These are phyloP conservation scores for Connochaetes taurinus DNA, from an alignment of 2,113 vertebrate genomes.

Conservation along the genomic window DNA sequence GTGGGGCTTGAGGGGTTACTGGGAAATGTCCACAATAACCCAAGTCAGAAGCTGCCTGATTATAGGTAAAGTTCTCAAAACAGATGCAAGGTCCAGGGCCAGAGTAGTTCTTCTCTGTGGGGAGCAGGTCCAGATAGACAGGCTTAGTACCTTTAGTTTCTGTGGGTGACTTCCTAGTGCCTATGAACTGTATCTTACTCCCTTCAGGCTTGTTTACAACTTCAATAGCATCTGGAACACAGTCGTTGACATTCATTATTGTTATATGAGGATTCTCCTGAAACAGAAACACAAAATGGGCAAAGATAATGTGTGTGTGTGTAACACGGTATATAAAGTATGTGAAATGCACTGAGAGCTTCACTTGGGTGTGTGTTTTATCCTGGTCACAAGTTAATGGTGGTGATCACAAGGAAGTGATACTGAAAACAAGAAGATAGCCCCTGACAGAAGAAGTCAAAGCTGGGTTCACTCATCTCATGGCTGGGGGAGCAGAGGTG, in stretches of 20 bases:
- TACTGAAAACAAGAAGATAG: neutral
- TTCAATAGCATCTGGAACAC: slow-evolving; percentile 68
- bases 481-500: neutral
- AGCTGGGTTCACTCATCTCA: neutral
- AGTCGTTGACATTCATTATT: slow-evolving; percentile 69
- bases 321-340: too few species aligned
- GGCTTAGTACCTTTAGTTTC: neutral
- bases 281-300: neutral
- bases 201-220: slow-evolving; percentile 52
- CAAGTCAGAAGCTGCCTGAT: neutral
- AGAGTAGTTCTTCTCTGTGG: neutral
- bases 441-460: neutral
- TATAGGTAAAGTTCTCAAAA: slow-evolving; percentile 79
- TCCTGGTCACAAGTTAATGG: neutral
- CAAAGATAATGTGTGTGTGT: neutral
- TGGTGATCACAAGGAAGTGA: neutral
- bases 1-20: neutral
- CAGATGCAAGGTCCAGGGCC: slow-evolving; percentile 41
- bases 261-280: slow-evolving; percentile 62
- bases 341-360: neutral
- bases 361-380: neutral
- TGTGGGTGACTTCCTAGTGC: neutral
- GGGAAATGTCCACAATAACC: neutral
- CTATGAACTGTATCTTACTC: neutral
- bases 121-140: neutral